A percentile compares a stretch with the other conserved stretches of the same genome.
These are phyloP conservation scores for Nephrocerus scutellatus DNA, from an alignment of 2,888 invertebrate species.

Conservation along the genomic window DNA sequence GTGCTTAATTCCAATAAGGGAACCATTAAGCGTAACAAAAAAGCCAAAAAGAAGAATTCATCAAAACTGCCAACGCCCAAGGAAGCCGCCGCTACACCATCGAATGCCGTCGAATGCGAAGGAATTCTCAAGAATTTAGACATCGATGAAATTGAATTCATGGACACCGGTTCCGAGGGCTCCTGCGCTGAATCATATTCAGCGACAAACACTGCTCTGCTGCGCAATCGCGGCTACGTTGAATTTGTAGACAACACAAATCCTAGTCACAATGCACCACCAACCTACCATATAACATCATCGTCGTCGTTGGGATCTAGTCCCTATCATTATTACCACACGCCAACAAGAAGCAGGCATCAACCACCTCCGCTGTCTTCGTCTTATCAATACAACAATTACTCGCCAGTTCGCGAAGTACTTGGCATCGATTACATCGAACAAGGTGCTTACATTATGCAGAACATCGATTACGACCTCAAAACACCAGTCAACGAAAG, in stretches of 20 bases:
- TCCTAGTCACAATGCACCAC: slow-evolving; percentile 32
- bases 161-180: slow-evolving; percentile 80
- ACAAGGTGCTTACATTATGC: slow-evolving; percentile 46
- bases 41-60: slow-evolving; percentile 43
- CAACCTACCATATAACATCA: background rate
- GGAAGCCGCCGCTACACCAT: slow-evolving; percentile 31
- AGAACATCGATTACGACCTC: slow-evolving; percentile 37
- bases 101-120: slow-evolving; percentile 40
- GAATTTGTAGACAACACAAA: slow-evolving; percentile 55
- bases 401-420: slow-evolving; percentile 35
- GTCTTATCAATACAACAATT: slow-evolving; percentile 4
- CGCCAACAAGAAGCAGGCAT: too few relatives aligned
- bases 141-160: slow-evolving; percentile 74
- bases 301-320: slow-evolving; percentile 1
- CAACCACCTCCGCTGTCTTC: background rate
- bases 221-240: slow-evolving; percentile 61
- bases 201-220: slow-evolving; percentile 50
- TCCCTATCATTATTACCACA: too few relatives aligned
- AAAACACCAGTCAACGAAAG: slow-evolving; percentile 49
- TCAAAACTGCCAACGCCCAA: slow-evolving; percentile 37
- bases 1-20: slow-evolving; percentile 52
- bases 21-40: slow-evolving; percentile 43
- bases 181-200: slow-evolving; percentile 59
- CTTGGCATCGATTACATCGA: slow-evolving; percentile 55
- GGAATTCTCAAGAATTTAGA: slow-evolving; percentile 51